Evolutionary conservation across 2,888 invertebrate species (phyloP).

Genomic region (Drosophila anceps): DNA sequence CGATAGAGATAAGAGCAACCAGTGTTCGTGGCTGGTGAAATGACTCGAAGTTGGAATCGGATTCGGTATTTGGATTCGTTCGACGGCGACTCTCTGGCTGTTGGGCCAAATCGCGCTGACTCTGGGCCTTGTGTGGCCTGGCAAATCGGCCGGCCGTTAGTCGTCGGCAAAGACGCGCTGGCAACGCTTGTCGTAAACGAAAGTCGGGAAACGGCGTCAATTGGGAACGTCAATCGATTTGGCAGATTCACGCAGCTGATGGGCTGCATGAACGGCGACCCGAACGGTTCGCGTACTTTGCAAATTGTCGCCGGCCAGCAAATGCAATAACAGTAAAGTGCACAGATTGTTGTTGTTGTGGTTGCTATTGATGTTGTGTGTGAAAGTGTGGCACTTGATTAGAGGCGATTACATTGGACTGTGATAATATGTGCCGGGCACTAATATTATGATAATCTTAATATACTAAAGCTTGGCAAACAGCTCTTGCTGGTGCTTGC

Average conservation of each 20-base stretch:
- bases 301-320: slow-evolving; percentile 49
- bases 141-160: slow-evolving; percentile 42
- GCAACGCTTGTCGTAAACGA: slow-evolving; percentile 51
- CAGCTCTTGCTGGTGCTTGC: slow-evolving; percentile 24
- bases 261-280: slow-evolving; percentile 10
- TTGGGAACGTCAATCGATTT: slow-evolving; percentile 55
- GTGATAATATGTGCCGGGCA: slow-evolving; percentile 28
- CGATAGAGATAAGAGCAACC: slow-evolving; percentile 42
- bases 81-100: slow-evolving; percentile 68
- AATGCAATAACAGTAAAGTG: slow-evolving; percentile 31
- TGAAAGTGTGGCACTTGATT: slow-evolving; percentile 47
- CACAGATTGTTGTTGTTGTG: slow-evolving; percentile 19
- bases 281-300: slow-evolving; percentile 24
- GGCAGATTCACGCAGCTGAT: slow-evolving; percentile 52
- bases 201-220: slow-evolving; percentile 31
- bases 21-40: slow-evolving; percentile 37
- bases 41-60: slow-evolving; percentile 27
- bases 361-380: slow-evolving; percentile 34
- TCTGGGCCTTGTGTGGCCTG: slow-evolving; percentile 21
- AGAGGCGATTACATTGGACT: slow-evolving; percentile 28
- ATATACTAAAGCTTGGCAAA: slow-evolving; percentile 51
- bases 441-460: slow-evolving; percentile 34
- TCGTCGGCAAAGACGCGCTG: slow-evolving; percentile 57
- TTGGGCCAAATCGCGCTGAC: slow-evolving; percentile 33
- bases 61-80: slow-evolving; percentile 40